Conservation (phyloP, 2,797 vertebrate species). For the Liasis olivaceus region DNA sequence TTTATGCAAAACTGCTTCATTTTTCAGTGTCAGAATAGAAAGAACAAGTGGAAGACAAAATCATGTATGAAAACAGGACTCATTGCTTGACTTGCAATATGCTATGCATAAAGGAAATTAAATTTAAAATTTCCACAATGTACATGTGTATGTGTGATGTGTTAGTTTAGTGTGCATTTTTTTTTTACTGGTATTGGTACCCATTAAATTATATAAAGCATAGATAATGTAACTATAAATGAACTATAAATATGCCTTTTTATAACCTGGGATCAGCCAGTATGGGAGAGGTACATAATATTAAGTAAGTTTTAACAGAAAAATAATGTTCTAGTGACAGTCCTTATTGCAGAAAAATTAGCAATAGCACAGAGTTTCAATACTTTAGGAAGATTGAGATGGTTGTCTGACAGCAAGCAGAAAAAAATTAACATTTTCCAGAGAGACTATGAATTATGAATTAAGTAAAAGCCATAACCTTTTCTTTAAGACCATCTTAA, state of each 20-base stretch:
- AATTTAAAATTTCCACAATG: conserved; percentile 67
- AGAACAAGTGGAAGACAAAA: conserved; percentile 39
- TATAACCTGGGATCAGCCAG: conserved; percentile 24
- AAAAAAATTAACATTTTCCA: neutral
- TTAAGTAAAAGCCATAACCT: conserved; percentile 4
- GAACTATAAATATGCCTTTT: neutral
- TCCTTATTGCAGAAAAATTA: conserved; percentile 8
- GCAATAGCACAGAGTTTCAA: neutral
- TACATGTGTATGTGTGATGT: neutral
- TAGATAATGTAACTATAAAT: conserved; percentile 35
- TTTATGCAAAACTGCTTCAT: neutral
- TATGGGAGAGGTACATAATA: conserved; percentile 5
- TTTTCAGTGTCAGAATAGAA: conserved; percentile 16
- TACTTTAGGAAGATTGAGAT: neutral
- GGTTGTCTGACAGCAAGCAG: neutral
- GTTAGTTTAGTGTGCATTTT: neutral
- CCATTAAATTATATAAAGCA: conserved; percentile 46
- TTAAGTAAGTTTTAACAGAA: conserved; percentile 20
- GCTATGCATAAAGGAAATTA: conserved; percentile 61
- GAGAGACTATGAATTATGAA: conserved; percentile 1
- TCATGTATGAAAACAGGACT: conserved; percentile 52
- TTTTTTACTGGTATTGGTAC: conserved; percentile 42
- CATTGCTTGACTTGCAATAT: conserved; percentile 41
- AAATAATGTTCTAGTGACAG: neutral
- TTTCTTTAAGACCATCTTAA: neutral